Conservation (phyloP, 2,113 vertebrate genomes). For the Eurystomus gularis region DNA sequence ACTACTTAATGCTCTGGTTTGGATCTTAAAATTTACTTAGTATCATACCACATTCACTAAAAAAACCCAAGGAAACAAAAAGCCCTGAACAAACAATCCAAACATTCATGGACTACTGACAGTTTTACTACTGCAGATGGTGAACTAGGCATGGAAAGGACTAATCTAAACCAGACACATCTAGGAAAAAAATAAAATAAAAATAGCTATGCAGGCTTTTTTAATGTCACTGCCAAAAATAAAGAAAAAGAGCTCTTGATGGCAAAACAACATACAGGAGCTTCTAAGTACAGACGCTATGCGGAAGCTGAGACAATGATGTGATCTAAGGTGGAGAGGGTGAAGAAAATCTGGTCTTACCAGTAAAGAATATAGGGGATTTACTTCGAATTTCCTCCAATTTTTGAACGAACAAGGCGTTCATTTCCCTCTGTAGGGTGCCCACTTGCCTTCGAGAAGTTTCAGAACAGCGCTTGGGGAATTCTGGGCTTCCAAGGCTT, state of each 20-base stretch:
- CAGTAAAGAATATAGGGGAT: constrained; percentile 90
- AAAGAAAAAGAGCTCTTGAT: not conserved
- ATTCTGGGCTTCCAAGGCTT: constrained; percentile 80
- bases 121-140: constrained; percentile 21
- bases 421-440: constrained; percentile 96
- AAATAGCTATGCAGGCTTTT: not conserved
- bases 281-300: constrained; percentile 31
- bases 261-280: constrained; percentile 22
- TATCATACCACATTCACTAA: constrained; percentile 3
- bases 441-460: constrained; percentile 82
- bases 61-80: not conserved
- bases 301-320: not conserved
- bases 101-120: constrained; percentile 13
- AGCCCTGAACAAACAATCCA: not conserved
- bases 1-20: constrained; percentile 51
- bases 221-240: constrained; percentile 5
- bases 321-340: constrained; percentile 29
- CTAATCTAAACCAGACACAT: not conserved
- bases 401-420: constrained; percentile 92
- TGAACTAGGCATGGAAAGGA: not conserved
- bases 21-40: constrained; percentile 60
- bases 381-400: constrained; percentile 95
- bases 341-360: constrained; percentile 82
- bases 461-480: constrained; percentile 75
- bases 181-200: constrained; percentile 2